Conservation (phyloP, 2,888 invertebrate genomes). For the Encarsia formosa region DNA sequence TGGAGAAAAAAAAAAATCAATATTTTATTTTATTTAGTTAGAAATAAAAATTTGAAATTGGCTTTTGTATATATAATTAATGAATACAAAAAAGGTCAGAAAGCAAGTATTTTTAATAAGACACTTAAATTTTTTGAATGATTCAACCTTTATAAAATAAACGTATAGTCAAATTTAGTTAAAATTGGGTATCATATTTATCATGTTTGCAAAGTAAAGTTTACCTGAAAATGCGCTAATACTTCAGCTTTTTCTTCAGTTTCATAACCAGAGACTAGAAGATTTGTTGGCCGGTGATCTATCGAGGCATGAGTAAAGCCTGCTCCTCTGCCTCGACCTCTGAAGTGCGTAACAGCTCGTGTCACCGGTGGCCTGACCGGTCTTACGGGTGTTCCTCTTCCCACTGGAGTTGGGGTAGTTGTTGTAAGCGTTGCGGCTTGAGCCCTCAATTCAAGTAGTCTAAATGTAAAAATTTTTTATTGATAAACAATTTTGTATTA, state of each 20-base stretch:
- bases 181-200: too few species aligned
- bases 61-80: too few species aligned
- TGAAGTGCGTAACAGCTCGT: slow-evolving; percentile 35
- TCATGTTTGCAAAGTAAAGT: not conserved
- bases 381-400: slow-evolving; percentile 34
- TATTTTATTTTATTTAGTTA: slow-evolving; percentile 1
- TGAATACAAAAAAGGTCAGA: too few species aligned
- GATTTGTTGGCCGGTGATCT: slow-evolving; percentile 81
- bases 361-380: slow-evolving; percentile 41
- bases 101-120: too few species aligned
- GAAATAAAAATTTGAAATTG: too few species aligned
- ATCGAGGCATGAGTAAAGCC: slow-evolving; percentile 60
- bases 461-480: slow-evolving; percentile 29
- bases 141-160: too few species aligned
- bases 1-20: slow-evolving; percentile 31
- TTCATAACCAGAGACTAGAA: slow-evolving; percentile 84
- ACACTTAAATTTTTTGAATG: too few species aligned
- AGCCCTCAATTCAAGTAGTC: slow-evolving; percentile 66
- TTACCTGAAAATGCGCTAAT: slow-evolving; percentile 77
- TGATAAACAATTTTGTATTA: not conserved
- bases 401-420: slow-evolving; percentile 33
- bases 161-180: too few species aligned
- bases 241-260: slow-evolving; percentile 77
- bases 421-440: slow-evolving; percentile 54
- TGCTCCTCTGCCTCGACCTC: slow-evolving; percentile 48